Conservation (phyloP, 2,797 vertebrate genomes). For the Lacerta agilis region DNA sequence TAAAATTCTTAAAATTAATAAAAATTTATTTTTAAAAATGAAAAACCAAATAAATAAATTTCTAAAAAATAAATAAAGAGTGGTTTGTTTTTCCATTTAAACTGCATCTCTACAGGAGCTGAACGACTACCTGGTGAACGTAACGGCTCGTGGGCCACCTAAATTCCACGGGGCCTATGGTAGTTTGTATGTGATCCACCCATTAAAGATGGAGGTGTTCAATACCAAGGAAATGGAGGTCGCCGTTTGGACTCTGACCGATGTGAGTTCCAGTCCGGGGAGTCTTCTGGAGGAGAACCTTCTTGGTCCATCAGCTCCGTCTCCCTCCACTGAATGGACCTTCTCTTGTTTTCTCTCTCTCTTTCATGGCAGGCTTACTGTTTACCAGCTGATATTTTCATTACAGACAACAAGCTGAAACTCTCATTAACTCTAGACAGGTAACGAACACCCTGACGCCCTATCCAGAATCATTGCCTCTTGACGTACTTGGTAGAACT, state of each 20-base stretch:
- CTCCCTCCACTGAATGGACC: neutral
- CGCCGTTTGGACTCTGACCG: neutral
- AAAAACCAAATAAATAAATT: too few relatives aligned
- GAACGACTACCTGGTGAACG: neutral
- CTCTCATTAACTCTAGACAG: neutral
- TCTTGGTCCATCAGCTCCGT: too few relatives aligned
- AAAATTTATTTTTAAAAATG: too few relatives aligned
- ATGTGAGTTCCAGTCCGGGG: neutral
- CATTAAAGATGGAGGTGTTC: neutral
- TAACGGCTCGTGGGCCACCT: neutral
- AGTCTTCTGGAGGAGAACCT: too few relatives aligned
- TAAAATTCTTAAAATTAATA: too few relatives aligned
- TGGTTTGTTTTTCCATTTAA: neutral
- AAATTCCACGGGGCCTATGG: neutral
- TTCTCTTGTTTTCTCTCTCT: too few relatives aligned
- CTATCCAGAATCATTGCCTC: neutral
- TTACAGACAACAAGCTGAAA: neutral
- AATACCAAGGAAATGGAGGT: neutral
- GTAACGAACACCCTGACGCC: neutral
- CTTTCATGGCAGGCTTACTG: neutral
- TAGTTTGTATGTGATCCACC: neutral
- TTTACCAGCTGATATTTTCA: fast-evolving
- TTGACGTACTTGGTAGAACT: too few relatives aligned
- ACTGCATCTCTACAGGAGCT: neutral
- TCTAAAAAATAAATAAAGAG: too few relatives aligned